Evolutionary conservation across 2,888 invertebrate species (phyloP), one percentile per base, ranked within the genome.

Genomic region (Tipula unca): DNA sequence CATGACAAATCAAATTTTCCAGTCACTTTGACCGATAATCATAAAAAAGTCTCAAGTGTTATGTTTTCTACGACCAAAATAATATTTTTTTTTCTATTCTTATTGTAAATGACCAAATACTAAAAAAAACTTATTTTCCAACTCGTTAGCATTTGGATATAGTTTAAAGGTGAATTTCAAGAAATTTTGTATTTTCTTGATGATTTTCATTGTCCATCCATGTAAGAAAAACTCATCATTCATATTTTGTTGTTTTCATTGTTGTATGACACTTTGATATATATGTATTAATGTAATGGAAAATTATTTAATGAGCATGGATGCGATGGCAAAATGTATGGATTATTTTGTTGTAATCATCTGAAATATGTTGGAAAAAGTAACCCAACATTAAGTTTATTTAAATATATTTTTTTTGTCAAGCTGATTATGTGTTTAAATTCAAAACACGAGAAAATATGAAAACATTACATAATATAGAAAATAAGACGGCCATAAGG

Each of bases 381-480:
- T 69, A 69, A 69, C 69, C 25, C 25, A 69, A 48, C n/a, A 25
- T 32, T 32, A 32, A 84, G 36, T 35, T 84, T 84, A 84, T 84
- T 84, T 84, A 84, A 84, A 39, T 83, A 32, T 85, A 29, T 85
- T 32, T 83, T 85, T 48, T 85, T 85, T 48, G 48, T 85, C 48
- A 48, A 85, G 85, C 85, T 85, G 85, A 85, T 85, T 85, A 85
- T 85, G 85, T 85, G 48, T 85, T 85, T 85, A 48, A 29, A 48
- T 85, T 54, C 29, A 85, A 85, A 48, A 54, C 54, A 85, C 36
- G 84, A 84, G 36, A 36, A 84, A 84, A 83, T 69, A 69, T 69
- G 69, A 25, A 69, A 69, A 69, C 25, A 69, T 69, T 25, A 83
- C 17, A 32, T 83, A 83, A 83, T 35, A 83, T 29, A 83, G n/a